A percentile compares a stretch with the other conserved stretches of the same genome.
These are phyloP conservation scores for Sula dactylatra DNA, from an alignment of 2,113 vertebrate genomes.

Conservation along the genomic window DNA sequence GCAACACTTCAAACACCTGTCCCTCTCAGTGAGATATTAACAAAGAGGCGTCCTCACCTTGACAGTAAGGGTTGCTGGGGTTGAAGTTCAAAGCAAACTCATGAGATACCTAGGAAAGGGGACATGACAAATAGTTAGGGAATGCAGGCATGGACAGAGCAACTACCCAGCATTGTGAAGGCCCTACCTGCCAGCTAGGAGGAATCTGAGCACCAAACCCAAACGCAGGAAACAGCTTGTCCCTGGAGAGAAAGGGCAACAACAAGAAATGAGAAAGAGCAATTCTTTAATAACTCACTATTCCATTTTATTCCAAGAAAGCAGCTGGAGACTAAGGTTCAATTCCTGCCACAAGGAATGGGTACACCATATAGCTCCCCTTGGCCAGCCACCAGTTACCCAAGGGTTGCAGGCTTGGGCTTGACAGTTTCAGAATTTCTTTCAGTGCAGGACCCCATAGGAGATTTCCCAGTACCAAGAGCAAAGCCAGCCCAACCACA, in stretches of 20 bases:
- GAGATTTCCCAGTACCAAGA: background rate
- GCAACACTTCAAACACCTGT: background rate
- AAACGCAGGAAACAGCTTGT: conserved; percentile 92
- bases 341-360: background rate
- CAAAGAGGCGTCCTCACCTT: conserved; percentile 75
- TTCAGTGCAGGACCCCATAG: background rate
- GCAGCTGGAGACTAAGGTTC: background rate
- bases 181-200: conserved; percentile 85
- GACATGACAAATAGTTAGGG: background rate
- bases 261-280: background rate
- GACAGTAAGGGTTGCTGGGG: conserved; percentile 83
- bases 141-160: background rate
- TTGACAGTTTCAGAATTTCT: background rate
- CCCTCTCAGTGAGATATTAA: background rate
- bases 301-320: background rate
- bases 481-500: background rate
- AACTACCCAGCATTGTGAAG: background rate
- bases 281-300: background rate
- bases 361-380: background rate
- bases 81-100: conserved; percentile 96
- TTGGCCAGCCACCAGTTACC: background rate
- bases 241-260: conserved; percentile 68
- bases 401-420: background rate
- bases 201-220: conserved; percentile 93
- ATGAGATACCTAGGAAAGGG: conserved; percentile 82